These are phyloP conservation scores for Lordiphosa fenestrarum DNA, from an alignment of 2,888 invertebrate species.

Conservation along the genomic window DNA sequence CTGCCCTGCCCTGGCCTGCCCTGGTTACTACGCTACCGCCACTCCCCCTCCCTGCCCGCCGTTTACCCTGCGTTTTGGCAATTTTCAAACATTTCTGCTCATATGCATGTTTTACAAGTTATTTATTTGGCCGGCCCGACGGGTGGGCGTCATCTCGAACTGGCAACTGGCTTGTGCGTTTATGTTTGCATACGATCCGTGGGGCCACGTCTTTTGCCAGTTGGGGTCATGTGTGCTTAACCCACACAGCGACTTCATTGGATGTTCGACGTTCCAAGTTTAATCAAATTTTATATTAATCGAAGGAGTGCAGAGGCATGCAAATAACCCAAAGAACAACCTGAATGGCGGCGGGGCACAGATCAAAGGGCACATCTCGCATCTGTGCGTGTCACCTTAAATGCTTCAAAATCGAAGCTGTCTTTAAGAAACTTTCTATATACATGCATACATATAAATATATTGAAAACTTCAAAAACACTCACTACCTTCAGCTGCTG, in stretches of 20 bases:
- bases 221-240: conserved; percentile 67
- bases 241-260: conserved; percentile 56
- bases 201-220: conserved; percentile 36
- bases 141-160: conserved; percentile 5
- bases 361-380: conserved; percentile 53
- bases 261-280: conserved; percentile 45
- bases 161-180: conserved; percentile 38
- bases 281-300: conserved; percentile 73
- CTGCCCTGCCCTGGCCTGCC: conserved; percentile 42
- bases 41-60: neutral
- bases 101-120: conserved; percentile 76
- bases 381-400: conserved; percentile 47
- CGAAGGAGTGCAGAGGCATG: conserved; percentile 74
- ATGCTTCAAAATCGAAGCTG: conserved; percentile 13
- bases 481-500: conserved; percentile 14
- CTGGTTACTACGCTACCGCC: conserved; percentile 61
- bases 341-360: conserved; percentile 33
- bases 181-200: conserved; percentile 49
- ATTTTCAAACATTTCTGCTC: conserved; percentile 75
- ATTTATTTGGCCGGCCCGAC: conserved; percentile 68
- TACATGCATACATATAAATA: conserved; percentile 10
- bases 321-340: conserved; percentile 60
- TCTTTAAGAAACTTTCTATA: conserved; percentile 2
- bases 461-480: conserved; percentile 66
- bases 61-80: conserved; percentile 38